A percentile compares a stretch with the other conserved stretches of the same genome.
These are phyloP conservation scores for Hydrozoanthus gracilis DNA, from an alignment of 92 coral and sea anemone species.

Conservation along the genomic window DNA sequence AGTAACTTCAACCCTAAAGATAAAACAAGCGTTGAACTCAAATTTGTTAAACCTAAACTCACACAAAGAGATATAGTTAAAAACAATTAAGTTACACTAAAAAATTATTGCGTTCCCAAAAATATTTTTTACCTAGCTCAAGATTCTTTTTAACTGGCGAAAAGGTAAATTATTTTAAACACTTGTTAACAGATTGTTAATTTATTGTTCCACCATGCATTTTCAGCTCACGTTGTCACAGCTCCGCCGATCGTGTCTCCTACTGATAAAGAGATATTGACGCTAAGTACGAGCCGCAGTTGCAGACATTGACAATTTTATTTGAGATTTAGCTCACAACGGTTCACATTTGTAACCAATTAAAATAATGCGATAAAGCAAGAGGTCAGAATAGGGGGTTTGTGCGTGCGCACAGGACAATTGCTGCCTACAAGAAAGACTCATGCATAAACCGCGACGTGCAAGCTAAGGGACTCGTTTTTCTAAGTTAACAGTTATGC, in stretches of 20 bases:
- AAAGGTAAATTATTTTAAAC: background rate
- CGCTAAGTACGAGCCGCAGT: slow-evolving; percentile 11
- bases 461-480: background rate
- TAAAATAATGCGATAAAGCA: slow-evolving; percentile 22
- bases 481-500: background rate
- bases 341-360: slow-evolving; percentile 46
- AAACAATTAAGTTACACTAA: too few species aligned
- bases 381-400: slow-evolving; percentile 5
- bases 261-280: slow-evolving; percentile 2
- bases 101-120: too few species aligned
- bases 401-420: background rate
- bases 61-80: too few species aligned
- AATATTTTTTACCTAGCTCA: background rate
- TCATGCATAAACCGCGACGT: background rate
- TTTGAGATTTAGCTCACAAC: slow-evolving; percentile 41
- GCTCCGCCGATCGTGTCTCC: background rate
- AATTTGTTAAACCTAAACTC: too few species aligned
- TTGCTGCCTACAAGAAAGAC: background rate
- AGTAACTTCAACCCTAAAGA: background rate
- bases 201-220: background rate
- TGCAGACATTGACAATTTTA: slow-evolving; percentile 26
- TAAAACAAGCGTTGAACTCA: background rate
- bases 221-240: background rate
- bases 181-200: background rate
- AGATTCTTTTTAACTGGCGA: background rate